Evolutionary conservation across 1,140 invertebrate species (phyloP).

Genomic region (Dolichoris vasculosae): DNA sequence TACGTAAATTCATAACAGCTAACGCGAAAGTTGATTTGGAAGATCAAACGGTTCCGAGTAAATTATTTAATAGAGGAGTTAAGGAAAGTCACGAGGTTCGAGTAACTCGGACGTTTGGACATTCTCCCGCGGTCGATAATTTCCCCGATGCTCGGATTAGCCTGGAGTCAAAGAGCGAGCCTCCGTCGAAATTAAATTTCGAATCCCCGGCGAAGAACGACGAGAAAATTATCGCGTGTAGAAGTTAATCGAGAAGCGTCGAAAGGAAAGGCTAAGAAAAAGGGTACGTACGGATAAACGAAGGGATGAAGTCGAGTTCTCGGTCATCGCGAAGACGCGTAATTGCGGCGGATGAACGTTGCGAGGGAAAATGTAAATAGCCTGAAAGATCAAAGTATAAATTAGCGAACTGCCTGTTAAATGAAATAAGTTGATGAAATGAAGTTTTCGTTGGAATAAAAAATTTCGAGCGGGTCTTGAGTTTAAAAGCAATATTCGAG

Average conservation of each 20-base stretch:
- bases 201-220: not conserved
- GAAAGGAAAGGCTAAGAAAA: slow-evolving; percentile 10
- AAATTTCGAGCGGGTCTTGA: not conserved
- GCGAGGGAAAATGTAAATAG: slow-evolving; percentile 45
- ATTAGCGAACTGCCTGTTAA: slow-evolving; percentile 24
- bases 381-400: slow-evolving; percentile 43
- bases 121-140: not conserved
- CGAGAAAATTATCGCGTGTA: slow-evolving; percentile 14
- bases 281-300: not conserved
- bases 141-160: not conserved
- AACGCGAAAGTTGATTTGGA: too few species aligned
- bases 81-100: too few species aligned
- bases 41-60: too few species aligned
- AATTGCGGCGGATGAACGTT: slow-evolving; percentile 31
- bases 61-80: too few species aligned
- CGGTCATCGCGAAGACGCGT: slow-evolving; percentile 8
- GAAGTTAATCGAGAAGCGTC: slow-evolving; percentile 21
- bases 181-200: slow-evolving; percentile 16
- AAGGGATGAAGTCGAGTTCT: not conserved
- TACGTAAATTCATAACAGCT: too few species aligned
- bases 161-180: not conserved
- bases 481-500: slow-evolving; percentile 12
- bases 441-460: not conserved
- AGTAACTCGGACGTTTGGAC: not conserved
- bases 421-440: slow-evolving; percentile 22